phyloP scores from a whole-genome alignment of 2,113 vertebrate genomes.

The Perca fluviatilis region DNA sequence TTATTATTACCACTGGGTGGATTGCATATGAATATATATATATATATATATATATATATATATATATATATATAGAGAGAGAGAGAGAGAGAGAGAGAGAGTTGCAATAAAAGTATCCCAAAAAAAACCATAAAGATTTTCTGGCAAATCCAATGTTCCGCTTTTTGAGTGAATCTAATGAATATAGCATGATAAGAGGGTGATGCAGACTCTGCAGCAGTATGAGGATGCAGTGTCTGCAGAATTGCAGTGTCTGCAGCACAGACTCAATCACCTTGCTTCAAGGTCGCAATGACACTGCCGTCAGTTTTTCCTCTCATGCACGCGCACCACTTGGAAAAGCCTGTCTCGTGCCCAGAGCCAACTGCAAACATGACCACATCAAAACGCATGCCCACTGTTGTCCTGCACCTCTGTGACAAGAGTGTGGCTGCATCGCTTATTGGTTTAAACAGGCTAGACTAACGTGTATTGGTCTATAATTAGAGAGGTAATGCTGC shows the following conservation, averaged over 20 bases:
- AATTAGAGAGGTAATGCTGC: conserved; percentile 32
- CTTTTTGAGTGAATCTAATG: conserved; percentile 13
- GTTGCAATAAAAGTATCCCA: too few species aligned
- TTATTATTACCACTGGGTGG: too few species aligned
- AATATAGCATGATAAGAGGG: conserved; percentile 24
- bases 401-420: conserved; percentile 21
- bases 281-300: conserved; percentile 86
- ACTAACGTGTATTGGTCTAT: conserved; percentile 38
- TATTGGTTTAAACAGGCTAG: conserved; percentile 32
- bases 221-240: conserved; percentile 69
- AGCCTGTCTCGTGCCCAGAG: conserved; percentile 40
- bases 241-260: conserved; percentile 83
- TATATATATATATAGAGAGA: too few species aligned
- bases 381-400: conserved; percentile 22
- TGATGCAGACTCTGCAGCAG: conserved; percentile 75
- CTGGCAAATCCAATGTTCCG: not conserved
- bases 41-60: too few species aligned
- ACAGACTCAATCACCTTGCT: conserved; percentile 81
- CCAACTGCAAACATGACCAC: conserved; percentile 39
- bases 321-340: conserved; percentile 50
- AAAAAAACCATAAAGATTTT: not conserved
- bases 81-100: too few species aligned
- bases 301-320: conserved; percentile 74
- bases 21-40: too few species aligned
- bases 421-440: conserved; percentile 9